Conservation (phyloP, 2,797 vertebrate genomes). For the Oceanodroma leucorhoa region DNA sequence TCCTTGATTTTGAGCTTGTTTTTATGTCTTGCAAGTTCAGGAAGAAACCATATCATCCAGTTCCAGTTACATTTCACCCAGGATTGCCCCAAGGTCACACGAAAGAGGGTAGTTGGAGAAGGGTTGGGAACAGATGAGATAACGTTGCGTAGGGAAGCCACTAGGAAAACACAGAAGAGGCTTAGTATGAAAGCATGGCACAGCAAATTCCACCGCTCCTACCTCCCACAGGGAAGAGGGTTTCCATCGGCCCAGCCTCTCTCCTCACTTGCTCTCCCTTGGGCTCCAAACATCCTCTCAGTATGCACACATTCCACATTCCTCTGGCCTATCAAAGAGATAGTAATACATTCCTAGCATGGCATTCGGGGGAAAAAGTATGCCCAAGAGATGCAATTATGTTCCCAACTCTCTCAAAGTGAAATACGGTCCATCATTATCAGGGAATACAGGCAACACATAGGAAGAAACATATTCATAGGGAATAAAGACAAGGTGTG, state of each 20-base stretch:
- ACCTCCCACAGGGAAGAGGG: slow-evolving; percentile 23
- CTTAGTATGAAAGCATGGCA: background rate
- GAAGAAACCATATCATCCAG: background rate
- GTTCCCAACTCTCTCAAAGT: slow-evolving; percentile 2
- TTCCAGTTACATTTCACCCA: background rate
- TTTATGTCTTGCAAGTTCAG: background rate
- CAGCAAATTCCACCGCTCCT: slow-evolving; percentile 40
- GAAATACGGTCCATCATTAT: background rate
- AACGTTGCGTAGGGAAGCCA: background rate
- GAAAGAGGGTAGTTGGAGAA: background rate
- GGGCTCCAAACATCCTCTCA: slow-evolving; percentile 23
- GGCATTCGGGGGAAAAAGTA: background rate
- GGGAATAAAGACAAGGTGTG: background rate
- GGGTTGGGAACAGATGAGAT: background rate
- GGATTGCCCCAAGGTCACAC: background rate
- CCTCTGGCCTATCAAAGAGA: slow-evolving; percentile 57
- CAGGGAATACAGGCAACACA: background rate
- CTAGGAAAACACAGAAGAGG: background rate
- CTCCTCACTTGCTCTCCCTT: slow-evolving; percentile 28
- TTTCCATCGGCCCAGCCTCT: slow-evolving; percentile 30
- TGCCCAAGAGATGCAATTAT: background rate
- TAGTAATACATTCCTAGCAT: slow-evolving; percentile 72
- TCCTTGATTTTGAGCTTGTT: background rate
- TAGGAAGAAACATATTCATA: background rate
- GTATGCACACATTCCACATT: slow-evolving; percentile 56